Conservation (phyloP, 2,797 vertebrate species). For the Sandelia bainsii region DNA sequence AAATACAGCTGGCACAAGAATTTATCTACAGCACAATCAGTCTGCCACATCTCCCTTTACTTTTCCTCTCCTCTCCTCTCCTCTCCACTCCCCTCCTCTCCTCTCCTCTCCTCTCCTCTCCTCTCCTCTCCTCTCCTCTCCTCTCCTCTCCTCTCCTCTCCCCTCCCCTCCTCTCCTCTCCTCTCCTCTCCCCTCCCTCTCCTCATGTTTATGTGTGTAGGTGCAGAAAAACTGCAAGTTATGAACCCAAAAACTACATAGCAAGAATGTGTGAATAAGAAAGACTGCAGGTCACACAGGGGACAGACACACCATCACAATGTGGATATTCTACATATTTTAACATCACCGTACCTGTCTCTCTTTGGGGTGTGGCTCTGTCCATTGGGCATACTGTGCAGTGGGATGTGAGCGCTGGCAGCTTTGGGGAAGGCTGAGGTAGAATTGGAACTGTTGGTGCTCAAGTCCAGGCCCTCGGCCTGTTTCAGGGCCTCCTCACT, state of each 20-base stretch:
- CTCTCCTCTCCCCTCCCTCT: background rate
- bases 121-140: background rate
- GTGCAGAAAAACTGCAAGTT: slow-evolving; percentile 29
- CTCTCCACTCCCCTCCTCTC: slow-evolving; percentile 2
- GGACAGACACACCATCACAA: slow-evolving; percentile 24
- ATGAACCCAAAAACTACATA: slow-evolving; percentile 36
- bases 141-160: background rate
- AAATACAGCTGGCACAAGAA: slow-evolving; percentile 14
- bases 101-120: background rate
- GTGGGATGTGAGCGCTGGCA: slow-evolving; percentile 93
- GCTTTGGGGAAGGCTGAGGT: slow-evolving; percentile 98
- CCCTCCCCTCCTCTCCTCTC: background rate
- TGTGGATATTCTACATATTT: background rate
- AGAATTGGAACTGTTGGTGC: slow-evolving; percentile 96
- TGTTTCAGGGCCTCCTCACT: slow-evolving; percentile 95
- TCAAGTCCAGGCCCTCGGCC: slow-evolving; percentile 95
- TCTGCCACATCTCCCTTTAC: background rate
- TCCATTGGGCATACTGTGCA: slow-evolving; percentile 95
- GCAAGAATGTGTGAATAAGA: slow-evolving; percentile 38
- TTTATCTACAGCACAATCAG: background rate
- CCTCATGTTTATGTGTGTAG: slow-evolving; percentile 17
- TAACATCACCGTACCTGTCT: slow-evolving; percentile 89
- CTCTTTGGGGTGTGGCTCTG: slow-evolving; percentile 97
- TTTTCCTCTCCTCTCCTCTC: slow-evolving; percentile 1
- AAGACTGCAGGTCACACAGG: slow-evolving; percentile 33